phyloP scores from a whole-genome alignment of 2,113 vertebrate species.

The Arizona elegans region DNA sequence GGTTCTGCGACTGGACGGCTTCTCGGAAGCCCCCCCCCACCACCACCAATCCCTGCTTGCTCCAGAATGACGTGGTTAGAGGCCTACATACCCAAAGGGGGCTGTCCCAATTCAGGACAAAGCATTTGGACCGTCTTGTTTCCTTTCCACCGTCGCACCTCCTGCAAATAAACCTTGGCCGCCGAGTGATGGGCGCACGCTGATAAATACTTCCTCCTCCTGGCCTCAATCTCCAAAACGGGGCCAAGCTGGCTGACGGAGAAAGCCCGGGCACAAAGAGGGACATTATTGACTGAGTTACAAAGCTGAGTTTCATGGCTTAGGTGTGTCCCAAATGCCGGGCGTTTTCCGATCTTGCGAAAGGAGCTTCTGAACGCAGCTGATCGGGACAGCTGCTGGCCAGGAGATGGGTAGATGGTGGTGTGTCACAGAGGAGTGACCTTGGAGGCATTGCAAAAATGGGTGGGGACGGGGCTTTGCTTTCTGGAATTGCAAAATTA shows the following conservation, averaged over 20 bases:
- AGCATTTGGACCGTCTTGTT: background rate
- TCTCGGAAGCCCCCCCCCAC: background rate
- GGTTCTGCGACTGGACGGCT: background rate
- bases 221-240: background rate
- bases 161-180: background rate
- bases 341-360: background rate
- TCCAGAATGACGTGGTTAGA: background rate
- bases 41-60: background rate
- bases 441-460: background rate
- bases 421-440: background rate
- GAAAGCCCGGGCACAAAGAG: background rate
- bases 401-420: too few relatives aligned
- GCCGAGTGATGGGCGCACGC: background rate
- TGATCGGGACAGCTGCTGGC: background rate
- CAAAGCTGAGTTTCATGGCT: background rate
- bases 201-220: background rate
- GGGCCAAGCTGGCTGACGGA: too few relatives aligned
- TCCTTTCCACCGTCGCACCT: background rate
- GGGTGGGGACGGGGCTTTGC: background rate
- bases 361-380: background rate
- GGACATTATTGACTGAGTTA: background rate
- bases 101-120: background rate
- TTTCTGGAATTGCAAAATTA: background rate
- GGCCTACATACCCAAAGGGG: background rate
- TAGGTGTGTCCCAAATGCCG: background rate